These are phyloP conservation scores for Drosophila gaucha DNA, from an alignment of 2,888 invertebrate genomes.

Conservation along the genomic window DNA sequence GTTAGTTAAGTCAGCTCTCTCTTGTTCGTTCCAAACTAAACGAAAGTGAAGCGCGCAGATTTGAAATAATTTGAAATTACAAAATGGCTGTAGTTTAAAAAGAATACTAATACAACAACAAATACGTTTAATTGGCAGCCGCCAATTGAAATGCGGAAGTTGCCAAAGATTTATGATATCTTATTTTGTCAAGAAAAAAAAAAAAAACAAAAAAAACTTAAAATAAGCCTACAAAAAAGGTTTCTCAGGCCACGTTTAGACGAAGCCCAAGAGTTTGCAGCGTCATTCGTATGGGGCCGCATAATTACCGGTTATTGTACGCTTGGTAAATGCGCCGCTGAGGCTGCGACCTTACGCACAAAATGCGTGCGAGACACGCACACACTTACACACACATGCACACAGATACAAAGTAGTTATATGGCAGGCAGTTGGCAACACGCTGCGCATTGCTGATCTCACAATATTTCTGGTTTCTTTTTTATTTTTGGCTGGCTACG, in stretches of 20 bases:
- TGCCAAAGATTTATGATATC: constrained; percentile 64
- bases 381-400: constrained; percentile 13
- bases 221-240: too few species aligned
- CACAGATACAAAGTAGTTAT: constrained; percentile 6
- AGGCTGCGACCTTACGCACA: constrained; percentile 74
- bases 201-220: constrained; percentile 12
- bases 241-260: constrained; percentile 54
- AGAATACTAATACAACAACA: constrained; percentile 1
- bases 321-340: constrained; percentile 61
- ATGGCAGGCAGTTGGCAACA: constrained; percentile 45
- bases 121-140: constrained; percentile 37
- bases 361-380: constrained; percentile 67
- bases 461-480: constrained; percentile 64
- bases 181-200: constrained; percentile 12
- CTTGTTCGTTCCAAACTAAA: constrained; percentile 34
- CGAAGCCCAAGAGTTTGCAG: constrained; percentile 52
- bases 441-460: constrained; percentile 72
- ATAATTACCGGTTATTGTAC: constrained; percentile 63
- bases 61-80: constrained; percentile 11
- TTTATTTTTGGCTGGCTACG: too few species aligned
- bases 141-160: constrained; percentile 71
- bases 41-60: constrained; percentile 50
- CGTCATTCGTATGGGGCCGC: constrained; percentile 58
- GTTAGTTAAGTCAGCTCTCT: constrained; percentile 1
- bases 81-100: constrained; percentile 4